phyloP scores from a whole-genome alignment of 2,797 vertebrate species.

The Phrynocephalus guinanensis region DNA sequence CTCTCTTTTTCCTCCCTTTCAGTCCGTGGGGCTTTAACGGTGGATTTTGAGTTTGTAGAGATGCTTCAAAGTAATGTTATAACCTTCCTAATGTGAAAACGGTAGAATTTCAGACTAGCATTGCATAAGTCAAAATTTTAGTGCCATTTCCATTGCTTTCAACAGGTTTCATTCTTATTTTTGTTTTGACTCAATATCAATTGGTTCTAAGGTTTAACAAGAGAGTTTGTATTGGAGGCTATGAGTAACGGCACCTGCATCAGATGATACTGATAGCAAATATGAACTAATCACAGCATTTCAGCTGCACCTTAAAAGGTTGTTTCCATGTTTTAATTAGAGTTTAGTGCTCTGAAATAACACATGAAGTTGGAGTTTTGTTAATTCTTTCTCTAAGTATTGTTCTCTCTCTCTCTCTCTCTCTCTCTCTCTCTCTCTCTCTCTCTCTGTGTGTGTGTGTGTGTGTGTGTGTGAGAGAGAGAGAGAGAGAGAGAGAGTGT shows the following conservation, averaged over 20 bases:
- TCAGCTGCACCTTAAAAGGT: constrained; percentile 25
- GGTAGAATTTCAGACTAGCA: not conserved
- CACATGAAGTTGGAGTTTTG: constrained; percentile 3
- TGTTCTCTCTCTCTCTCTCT: constrained; percentile 40
- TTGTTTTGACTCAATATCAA: not conserved
- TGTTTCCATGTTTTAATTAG: constrained; percentile 10
- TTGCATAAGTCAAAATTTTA: not conserved
- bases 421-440: too few species aligned
- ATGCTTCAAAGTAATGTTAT: not conserved
- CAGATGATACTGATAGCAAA: constrained; percentile 45
- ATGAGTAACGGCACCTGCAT: not conserved
- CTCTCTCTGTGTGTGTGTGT: too few species aligned
- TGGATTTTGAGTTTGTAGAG: not conserved
- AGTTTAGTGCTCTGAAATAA: not conserved
- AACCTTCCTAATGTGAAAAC: not conserved
- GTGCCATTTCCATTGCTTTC: not conserved
- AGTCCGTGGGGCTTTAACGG: too few species aligned
- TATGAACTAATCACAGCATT: constrained; percentile 45
- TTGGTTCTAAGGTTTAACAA: not conserved
- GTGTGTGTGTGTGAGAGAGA: too few species aligned
- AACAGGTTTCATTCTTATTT: not conserved
- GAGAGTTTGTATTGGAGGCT: constrained; percentile 9
- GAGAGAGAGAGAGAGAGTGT: too few species aligned
- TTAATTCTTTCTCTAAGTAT: constrained; percentile 56
- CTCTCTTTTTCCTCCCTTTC: too few species aligned